phyloP scores from a whole-genome alignment of 2,888 invertebrate species.

The Incurvaria masculella region DNA sequence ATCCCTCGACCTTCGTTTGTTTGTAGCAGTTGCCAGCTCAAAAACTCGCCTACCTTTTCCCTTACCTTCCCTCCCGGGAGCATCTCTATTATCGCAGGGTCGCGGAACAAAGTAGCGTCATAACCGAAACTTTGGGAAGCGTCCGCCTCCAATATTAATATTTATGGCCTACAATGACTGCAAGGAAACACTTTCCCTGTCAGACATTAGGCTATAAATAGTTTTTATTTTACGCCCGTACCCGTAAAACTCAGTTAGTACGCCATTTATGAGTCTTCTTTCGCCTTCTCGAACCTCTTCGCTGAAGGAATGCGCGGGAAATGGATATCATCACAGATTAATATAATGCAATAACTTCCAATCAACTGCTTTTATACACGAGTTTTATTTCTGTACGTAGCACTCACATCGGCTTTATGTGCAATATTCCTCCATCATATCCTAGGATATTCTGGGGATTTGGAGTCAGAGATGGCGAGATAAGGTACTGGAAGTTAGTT shows the following conservation, averaged over 20 bases:
- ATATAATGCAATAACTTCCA: too few species aligned
- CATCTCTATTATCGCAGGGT: slow-evolving; percentile 15
- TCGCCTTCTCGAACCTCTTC: not conserved
- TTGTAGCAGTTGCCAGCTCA: too few species aligned
- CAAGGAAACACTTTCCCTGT: slow-evolving; percentile 31
- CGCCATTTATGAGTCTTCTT: not conserved
- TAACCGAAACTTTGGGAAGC: slow-evolving; percentile 35
- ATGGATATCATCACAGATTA: too few species aligned
- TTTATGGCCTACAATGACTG: slow-evolving; percentile 40
- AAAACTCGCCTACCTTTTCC: too few species aligned
- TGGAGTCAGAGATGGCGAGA: too few species aligned
- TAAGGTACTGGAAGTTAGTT: too few species aligned
- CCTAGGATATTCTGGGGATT: too few species aligned
- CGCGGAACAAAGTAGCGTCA: slow-evolving; percentile 16
- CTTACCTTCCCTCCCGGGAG: not conserved
- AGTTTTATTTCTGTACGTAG: too few species aligned
- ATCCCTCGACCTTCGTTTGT: too few species aligned
- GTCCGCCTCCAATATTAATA: slow-evolving; percentile 35
- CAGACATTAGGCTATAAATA: slow-evolving; percentile 37
- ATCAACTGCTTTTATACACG: too few species aligned
- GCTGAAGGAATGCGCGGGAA: not conserved
- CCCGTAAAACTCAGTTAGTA: slow-evolving; percentile 39
- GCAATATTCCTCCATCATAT: too few species aligned
- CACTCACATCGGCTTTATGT: too few species aligned
- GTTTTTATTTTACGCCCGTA: slow-evolving; percentile 36